Base-by-base conservation (phyloP, 1,140 invertebrate species). In the Eriocheir sinensis region DNA sequence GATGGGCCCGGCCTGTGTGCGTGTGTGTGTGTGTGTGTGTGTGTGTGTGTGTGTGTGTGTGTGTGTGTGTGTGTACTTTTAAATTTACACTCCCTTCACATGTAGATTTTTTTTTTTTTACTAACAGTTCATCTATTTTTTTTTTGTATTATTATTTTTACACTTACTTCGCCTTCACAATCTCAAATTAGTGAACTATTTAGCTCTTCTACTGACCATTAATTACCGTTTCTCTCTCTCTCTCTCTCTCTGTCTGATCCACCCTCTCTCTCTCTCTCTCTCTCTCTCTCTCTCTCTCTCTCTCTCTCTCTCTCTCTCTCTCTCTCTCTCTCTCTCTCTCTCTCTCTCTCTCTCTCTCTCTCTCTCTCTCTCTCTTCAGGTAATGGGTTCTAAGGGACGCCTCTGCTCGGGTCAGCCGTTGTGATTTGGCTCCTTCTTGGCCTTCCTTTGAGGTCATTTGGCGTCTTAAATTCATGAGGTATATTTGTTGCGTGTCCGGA, bases 11-110 rank as follows among this genome's bases (percentile, higher is more conserved):
- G 27, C 27, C 9, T 72, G 53, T 72, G 53, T 72, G n/a, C n/a
- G 53, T 72, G 53, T 72, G 53, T 72, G 53, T 72, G 53, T 72
- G 53, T 72, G 53, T 72, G 53, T 72, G 53, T 72, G 53, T 72
- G 53, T 72, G 53, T 72, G 53, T 72, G 53, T 72, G 53, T 72
- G 53, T 72, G 53, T 72, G 53, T 72, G 53, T 72, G 53, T 72
- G 53, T 72, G 53, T 72, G 53, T 72, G 53, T 72, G 53, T 72
- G 53, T 72, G 53, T 72, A 27, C 27, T 12, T 72, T 12, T 72
- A 27, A 15, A 27, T 72, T 12, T 72, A 15, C 27, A 72, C 53
- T 72, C 9, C 53, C 9, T 12, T 12, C 53, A 15, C 27, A 72
- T 12, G 9, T 72, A 72, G 27, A 27, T 72, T 12, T 72, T 12